A percentile compares a stretch with the other conserved stretches of the same genome.
These are phyloP conservation scores for Drosophila mojavensis DNA, from an alignment of 1,140 invertebrate genomes.

Conservation along the genomic window DNA sequence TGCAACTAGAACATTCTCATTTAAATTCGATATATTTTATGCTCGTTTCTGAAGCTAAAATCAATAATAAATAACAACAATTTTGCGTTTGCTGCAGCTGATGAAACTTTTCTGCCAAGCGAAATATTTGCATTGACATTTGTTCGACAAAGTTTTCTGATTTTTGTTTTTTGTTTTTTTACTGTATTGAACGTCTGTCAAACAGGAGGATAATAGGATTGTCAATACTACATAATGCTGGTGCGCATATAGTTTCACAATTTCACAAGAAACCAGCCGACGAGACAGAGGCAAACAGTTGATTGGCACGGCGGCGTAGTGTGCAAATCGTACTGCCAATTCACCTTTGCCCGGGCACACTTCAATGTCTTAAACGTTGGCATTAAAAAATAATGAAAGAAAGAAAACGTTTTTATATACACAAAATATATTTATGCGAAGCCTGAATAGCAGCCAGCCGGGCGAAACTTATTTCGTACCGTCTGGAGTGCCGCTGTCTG, in stretches of 20 bases:
- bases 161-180: no score
- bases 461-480: constrained; percentile 18
- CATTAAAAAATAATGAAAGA: constrained; percentile 1
- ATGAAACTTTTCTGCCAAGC: no score
- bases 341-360: neutral
- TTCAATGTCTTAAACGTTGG: constrained; percentile 5
- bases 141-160: neutral
- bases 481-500: constrained; percentile 27
- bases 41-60: no score
- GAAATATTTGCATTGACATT: no score
- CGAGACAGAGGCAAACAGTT: constrained; percentile 1
- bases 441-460: constrained; percentile 1
- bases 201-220: neutral
- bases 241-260: constrained; percentile 2
- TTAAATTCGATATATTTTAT: no score
- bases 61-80: no score
- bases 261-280: no score
- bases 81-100: no score
- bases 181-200: neutral
- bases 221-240: neutral
- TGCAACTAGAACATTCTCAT: no score
- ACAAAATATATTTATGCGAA: neutral
- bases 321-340: neutral
- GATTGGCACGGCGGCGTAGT: neutral
- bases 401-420: neutral